These are phyloP conservation scores for Philopedon plagiatum DNA, from an alignment of 2,888 invertebrate genomes.

Conservation along the genomic window DNA sequence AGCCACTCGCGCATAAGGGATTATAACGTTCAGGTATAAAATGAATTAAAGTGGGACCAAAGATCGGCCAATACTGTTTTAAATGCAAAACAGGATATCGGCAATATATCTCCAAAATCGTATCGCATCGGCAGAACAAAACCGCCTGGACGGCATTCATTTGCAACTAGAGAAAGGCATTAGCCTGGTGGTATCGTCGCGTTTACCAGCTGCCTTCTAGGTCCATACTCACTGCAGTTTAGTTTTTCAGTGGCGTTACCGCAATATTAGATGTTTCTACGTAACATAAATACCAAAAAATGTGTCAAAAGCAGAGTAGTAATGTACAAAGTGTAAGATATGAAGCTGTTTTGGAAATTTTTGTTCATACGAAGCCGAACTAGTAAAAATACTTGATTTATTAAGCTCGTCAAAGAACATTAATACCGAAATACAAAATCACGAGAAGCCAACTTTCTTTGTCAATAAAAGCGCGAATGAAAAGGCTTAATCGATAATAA, in stretches of 20 bases:
- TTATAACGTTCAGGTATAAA: slow-evolving; percentile 27
- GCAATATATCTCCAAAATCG: slow-evolving; percentile 39
- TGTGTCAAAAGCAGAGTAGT: too few species aligned
- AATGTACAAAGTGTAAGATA: too few species aligned
- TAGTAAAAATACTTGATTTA: too few species aligned
- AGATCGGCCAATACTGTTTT: slow-evolving; percentile 14
- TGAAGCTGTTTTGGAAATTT: too few species aligned
- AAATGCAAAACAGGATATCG: slow-evolving; percentile 23
- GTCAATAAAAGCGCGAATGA: slow-evolving; percentile 31
- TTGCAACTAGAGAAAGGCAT: slow-evolving; percentile 32
- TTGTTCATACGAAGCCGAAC: too few species aligned
- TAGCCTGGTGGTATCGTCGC: slow-evolving; percentile 22
- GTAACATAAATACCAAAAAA: too few species aligned
- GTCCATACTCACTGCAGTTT: neutral
- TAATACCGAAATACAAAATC: slow-evolving; percentile 11
- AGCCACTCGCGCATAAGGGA: neutral
- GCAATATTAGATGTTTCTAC: too few species aligned
- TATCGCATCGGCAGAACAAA: slow-evolving; percentile 25
- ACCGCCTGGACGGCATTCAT: slow-evolving; percentile 23
- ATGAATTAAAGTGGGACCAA: slow-evolving; percentile 21
- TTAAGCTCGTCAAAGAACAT: neutral
- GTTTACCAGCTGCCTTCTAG: slow-evolving; percentile 26
- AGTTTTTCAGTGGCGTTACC: neutral
- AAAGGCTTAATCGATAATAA: slow-evolving; percentile 35
- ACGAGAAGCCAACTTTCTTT: slow-evolving; percentile 22